Evolutionary conservation across 2,888 invertebrate genomes (phyloP).

Genomic region (Hirtodrosophila cameraria): DNA sequence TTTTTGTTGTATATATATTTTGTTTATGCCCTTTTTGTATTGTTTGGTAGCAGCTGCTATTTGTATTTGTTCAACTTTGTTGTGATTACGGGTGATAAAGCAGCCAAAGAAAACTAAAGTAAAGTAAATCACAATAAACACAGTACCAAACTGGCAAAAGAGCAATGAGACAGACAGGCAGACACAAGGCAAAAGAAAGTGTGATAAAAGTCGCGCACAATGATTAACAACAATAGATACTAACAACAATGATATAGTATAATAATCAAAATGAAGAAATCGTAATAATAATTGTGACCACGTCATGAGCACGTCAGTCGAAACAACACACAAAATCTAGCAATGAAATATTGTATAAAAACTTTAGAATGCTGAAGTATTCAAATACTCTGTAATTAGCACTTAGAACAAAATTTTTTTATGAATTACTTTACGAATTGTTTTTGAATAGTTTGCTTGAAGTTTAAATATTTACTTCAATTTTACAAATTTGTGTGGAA

Average conservation of each 20-base stretch:
- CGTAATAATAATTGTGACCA: constrained; percentile 74
- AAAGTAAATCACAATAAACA: constrained; percentile 75
- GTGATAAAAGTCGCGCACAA: constrained; percentile 76
- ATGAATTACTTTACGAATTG: no score
- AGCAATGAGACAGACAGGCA: constrained; percentile 1
- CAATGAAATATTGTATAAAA: not conserved
- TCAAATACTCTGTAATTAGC: constrained; percentile 18
- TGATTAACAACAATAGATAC: constrained; percentile 66
- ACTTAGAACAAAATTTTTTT: not conserved
- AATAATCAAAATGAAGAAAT: constrained; percentile 57
- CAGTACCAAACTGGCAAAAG: constrained; percentile 1
- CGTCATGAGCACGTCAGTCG: constrained; percentile 72
- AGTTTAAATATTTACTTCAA: no score
- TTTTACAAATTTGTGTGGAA: no score
- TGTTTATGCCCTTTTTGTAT: constrained; percentile 44
- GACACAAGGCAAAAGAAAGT: constrained; percentile 63
- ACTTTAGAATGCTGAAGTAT: not conserved
- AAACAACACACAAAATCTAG: not conserved
- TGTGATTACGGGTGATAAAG: constrained; percentile 78
- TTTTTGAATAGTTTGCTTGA: no score
- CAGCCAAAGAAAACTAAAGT: constrained; percentile 57
- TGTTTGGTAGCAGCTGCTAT: constrained; percentile 31
- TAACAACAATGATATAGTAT: constrained; percentile 62
- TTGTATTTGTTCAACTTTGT: constrained; percentile 63
- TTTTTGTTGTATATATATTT: constrained; percentile 19